Evolutionary conservation across 2,113 vertebrate species (phyloP), one percentile per base, ranked within the genome.

Genomic region (Ictalurus punctatus): DNA sequence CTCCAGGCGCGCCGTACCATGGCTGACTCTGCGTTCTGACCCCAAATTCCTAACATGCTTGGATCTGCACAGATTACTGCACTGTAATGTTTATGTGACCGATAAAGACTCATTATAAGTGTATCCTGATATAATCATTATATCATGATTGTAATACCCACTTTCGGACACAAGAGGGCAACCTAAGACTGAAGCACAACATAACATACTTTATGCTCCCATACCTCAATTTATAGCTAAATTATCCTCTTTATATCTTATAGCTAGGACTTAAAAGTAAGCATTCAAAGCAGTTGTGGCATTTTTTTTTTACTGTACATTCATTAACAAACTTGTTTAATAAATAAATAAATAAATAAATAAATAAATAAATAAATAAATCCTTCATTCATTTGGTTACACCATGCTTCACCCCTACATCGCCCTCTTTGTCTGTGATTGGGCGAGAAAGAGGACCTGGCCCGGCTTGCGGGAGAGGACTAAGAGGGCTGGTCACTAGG

Each of bases 391-490:
- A 10, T 90, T 87, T 91, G 92, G 16, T 92, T 90, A 93, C 90
- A 95, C 91, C 92, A 90, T 86, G 91, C 90, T 94, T 91, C 93
- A 93, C 94, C 95, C 83, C 90, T 63, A 4, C 4, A 58, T 86
- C 69, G 0, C 40, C 44, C 88, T 89, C 94, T 63, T 65, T 56
- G 89, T 86, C 86, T 34, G 82, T 91, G 85, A 78, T 89, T 61
- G 88, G 71, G 48, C 91, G 85, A 25, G 91, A 92, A 89, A 61
- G 90, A 81, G 91, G 90, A 84, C 92, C 91, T 37, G 88, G 89
- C 69, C 84, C 91, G n/a, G 92, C 91, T 82, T 94, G 93, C 88
- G 0, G 90, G 61, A 74, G 90, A 61, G 86, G 88, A 67, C 61
- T 85, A 92, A 90, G 61, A 85, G 93, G 94, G 87, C 89, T 89